A percentile compares a stretch with the other conserved stretches of the same genome.
Evolutionary conservation across 2,888 invertebrate species (phyloP).

Genomic region (Cantharis nigra): DNA sequence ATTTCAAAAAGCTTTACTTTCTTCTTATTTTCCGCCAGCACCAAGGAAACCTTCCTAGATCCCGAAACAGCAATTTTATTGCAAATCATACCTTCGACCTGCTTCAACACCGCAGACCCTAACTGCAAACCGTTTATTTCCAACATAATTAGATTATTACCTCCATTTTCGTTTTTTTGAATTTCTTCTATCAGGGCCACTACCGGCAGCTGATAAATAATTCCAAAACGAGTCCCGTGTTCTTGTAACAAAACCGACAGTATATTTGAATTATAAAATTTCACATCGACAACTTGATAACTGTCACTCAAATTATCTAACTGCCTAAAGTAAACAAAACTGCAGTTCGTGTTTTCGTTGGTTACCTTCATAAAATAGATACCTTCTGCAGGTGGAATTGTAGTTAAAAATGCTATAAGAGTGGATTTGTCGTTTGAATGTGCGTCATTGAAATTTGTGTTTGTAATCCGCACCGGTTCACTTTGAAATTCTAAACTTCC

Average conservation of each 20-base stretch:
- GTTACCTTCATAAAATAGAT: conserved; percentile 60
- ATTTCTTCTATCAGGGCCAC: conserved; percentile 47
- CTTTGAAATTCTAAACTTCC: conserved; percentile 46
- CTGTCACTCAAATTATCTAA: conserved; percentile 52
- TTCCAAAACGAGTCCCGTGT: conserved; percentile 47
- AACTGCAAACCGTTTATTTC: conserved; percentile 62
- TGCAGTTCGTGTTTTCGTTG: conserved; percentile 57
- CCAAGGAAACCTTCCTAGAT: conserved; percentile 79
- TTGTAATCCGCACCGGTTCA: conserved; percentile 56
- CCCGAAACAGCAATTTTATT: conserved; percentile 83
- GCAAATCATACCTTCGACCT: conserved; percentile 70
- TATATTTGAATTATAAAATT: conserved; percentile 75
- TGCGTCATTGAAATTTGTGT: conserved; percentile 59
- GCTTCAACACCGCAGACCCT: conserved; percentile 61
- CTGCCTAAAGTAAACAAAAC: conserved; percentile 61
- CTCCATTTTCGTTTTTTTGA: conserved; percentile 28
- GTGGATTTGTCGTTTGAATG: conserved; percentile 58
- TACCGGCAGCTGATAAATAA: conserved; percentile 45
- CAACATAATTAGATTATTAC: conserved; percentile 50
- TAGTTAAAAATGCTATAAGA: conserved; percentile 60
- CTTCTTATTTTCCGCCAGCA: conserved; percentile 77
- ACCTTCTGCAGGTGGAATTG: conserved; percentile 52
- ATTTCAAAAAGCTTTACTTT: conserved; percentile 88
- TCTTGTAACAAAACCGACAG: conserved; percentile 74
- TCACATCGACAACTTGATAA: conserved; percentile 67